Evolutionary conservation across 2,113 vertebrate genomes (phyloP), one percentile per base, ranked within the genome.

Genomic region (Euleptes europaea): DNA sequence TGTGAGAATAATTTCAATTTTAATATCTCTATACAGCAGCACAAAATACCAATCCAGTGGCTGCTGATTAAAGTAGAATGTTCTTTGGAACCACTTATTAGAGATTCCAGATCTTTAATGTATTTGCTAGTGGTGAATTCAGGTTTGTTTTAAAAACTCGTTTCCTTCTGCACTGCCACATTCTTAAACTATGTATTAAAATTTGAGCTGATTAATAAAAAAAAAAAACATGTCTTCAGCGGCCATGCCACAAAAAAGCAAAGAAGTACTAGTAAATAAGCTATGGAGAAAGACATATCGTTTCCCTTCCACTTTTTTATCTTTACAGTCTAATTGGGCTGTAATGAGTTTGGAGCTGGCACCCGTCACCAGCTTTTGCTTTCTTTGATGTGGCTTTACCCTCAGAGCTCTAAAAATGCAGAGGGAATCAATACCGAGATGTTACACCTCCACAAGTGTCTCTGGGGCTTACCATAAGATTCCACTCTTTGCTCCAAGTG

Each of bases 201-300:
- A 97, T 96, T 96, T 96, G 96, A 96, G 96, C 96, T 97, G 97
- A 97, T 97, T 97, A 98, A 98, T 98, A 98, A 99, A 99, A n/a
- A n/a, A n/a, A n/a, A n/a, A 47, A 47, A 5, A 85, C 82, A 84
- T 51, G 85, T 78, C n/a, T 82, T 80, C 0, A 82, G 49, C 86
- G 90, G 78, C 51, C 31, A 83, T 69, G 82, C 89, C 94, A 91
- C 92, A 93, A 91, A 94, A 94, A 89, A 93, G 69, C 87, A 89
- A 90, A 90, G 44, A 84, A 90, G 86, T 78, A 65, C 90, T 90
- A 88, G 84, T 83, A 94, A 93, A 93, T 33, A 90, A 78, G 78
- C 35, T 92, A 1, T 81, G 85, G 81, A 92, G 54, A 84, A 91
- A 84, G 89, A 76, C 89, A 87, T 84, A 84, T 54, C 92, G 85